Conservation (phyloP, 2,888 invertebrate genomes). For the Scaeva pyrastri region DNA sequence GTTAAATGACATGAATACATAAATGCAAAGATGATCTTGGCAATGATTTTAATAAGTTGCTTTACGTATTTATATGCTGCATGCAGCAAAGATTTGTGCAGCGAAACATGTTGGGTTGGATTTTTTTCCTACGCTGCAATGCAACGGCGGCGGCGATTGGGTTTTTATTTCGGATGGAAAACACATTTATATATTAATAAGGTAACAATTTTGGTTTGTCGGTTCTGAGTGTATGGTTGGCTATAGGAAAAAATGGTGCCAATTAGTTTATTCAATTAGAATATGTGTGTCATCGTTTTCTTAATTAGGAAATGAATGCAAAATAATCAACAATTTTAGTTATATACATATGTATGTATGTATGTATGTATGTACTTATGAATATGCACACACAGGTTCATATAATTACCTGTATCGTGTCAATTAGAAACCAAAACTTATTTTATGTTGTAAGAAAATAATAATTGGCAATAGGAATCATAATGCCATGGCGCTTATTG, state of each 20-base stretch:
- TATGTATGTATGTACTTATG: background rate
- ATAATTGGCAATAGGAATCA: too few species aligned
- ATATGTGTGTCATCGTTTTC: constrained; percentile 31
- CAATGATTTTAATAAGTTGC: background rate
- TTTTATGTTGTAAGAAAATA: too few species aligned
- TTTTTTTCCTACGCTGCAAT: background rate
- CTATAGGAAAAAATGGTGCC: background rate
- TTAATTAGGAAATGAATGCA: constrained; percentile 25
- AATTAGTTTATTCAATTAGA: constrained; percentile 14
- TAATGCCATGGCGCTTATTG: too few species aligned
- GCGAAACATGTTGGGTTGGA: background rate
- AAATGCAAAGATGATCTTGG: constrained; percentile 3
- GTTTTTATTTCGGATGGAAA: constrained; percentile 3
- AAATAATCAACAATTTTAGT: background rate
- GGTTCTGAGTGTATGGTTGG: background rate
- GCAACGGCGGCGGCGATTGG: background rate
- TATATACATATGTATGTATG: background rate
- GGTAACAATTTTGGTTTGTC: background rate
- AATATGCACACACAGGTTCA: too few species aligned
- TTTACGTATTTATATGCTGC: background rate
- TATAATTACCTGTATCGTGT: too few species aligned
- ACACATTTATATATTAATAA: constrained; percentile 5
- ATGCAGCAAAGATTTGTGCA: background rate
- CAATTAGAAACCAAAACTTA: too few species aligned
- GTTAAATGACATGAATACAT: background rate